Evolutionary conservation across 2,113 vertebrate genomes (phyloP).

Genomic region (Pyrgilauda ruficollis): DNA sequence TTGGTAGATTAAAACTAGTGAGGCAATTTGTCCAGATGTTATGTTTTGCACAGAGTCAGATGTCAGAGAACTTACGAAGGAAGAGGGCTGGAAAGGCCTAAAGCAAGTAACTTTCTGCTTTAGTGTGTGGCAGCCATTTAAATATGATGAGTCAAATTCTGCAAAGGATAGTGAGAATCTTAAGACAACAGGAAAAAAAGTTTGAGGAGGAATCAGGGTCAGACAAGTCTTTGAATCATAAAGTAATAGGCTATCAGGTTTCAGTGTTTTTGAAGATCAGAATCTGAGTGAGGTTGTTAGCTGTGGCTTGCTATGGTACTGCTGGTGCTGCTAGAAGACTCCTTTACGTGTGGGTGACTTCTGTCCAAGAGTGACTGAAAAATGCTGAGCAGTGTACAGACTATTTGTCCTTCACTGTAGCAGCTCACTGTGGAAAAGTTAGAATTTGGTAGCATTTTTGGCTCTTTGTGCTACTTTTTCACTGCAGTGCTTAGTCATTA

Average conservation of each 20-base stretch:
- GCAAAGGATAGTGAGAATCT: neutral
- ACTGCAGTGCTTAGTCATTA: neutral
- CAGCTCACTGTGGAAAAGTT: neutral
- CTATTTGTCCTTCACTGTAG: neutral
- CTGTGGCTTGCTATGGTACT: neutral
- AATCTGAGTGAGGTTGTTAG: neutral
- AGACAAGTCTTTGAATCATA: neutral
- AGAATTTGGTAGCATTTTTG: neutral
- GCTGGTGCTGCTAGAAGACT: neutral
- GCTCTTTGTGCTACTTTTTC: neutral
- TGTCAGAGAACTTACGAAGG: neutral
- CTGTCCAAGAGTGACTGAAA: neutral
- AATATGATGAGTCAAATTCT: neutral
- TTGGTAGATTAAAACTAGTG: neutral
- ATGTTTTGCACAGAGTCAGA: neutral
- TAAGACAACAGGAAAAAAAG: accelerated
- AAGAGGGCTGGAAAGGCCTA: neutral
- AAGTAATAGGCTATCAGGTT: neutral
- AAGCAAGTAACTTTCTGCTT: neutral
- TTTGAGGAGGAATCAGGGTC: neutral
- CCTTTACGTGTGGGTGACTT: neutral
- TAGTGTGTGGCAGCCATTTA: neutral
- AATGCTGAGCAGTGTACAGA: neutral
- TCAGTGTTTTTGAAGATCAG: neutral
- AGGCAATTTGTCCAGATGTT: neutral